Base-by-base conservation (phyloP, 2,113 vertebrate genomes). In the Manacus vitellinus region DNA sequence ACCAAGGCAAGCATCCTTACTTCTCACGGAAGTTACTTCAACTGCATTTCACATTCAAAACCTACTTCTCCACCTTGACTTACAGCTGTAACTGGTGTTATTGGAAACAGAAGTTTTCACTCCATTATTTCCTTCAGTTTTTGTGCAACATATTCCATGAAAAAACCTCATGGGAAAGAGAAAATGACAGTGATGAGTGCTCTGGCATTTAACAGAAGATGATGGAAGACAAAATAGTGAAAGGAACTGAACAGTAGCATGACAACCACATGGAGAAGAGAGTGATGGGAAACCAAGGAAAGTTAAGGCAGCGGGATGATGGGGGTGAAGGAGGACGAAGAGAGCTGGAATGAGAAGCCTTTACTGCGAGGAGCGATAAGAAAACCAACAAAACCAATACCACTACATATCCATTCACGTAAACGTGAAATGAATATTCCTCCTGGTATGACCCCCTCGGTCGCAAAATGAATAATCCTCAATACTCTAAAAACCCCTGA, bases 401-500 rank as follows among this genome's bases (percentile, higher is more conserved):
- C 90, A 28, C 12, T 5, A 24, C 11, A 1, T 8, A 52, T 30
- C 33, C 23, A 35, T 10, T 4, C 31, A 51, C 5, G 24, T 16
- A 33, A 61, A 35, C 0, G 3, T 5, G 27, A 54, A 71, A 23
- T 8, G 2, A 62, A 19, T 5, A 18, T 15, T 55, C 14, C 33
- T 65, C 27, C 71, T 9, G 12, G 10, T 24, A 16, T 9, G 28
- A 8, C 23, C 1, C 12, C 58, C 55, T 9, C 2, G 1, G 31
- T 20, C n/a, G 49, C 33, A 61, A 10, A 72, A 16, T 0, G 2
- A 3, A 2, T 10, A 24, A 15, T 9, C 9, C 22, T 13, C 2
- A 31, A 5, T 1, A 20, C 6, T 9, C 51, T 1, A 0, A 8
- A 21, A 41, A 8, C 2, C 1, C 0, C 31, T 24, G 27, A 9